Evolutionary conservation across 2,888 invertebrate genomes (phyloP).

Genomic region (Clivina fossor): DNA sequence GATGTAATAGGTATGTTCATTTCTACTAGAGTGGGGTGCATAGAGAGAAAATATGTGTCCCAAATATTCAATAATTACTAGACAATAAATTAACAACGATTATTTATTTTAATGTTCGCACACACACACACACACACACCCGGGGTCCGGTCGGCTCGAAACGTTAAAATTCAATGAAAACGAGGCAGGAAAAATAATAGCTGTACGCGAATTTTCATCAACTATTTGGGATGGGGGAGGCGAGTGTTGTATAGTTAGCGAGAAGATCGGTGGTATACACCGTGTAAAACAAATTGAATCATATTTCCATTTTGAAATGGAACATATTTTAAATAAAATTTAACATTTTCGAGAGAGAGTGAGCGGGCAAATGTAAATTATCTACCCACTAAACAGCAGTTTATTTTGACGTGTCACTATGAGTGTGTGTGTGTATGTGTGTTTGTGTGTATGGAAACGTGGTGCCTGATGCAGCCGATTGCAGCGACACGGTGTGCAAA

Average conservation of each 20-base stretch:
- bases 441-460: too few relatives aligned
- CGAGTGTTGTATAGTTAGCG: neutral
- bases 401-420: too few relatives aligned
- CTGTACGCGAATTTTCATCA: constrained; percentile 10
- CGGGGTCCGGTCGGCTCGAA: constrained; percentile 8
- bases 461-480: too few relatives aligned
- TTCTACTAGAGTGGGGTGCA: too few relatives aligned
- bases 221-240: too few relatives aligned
- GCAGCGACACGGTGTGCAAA: too few relatives aligned
- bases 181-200: constrained; percentile 32
- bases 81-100: constrained; percentile 30
- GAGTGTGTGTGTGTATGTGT: too few relatives aligned
- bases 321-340: constrained; percentile 35
- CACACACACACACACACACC: neutral
- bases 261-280: neutral
- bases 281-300: constrained; percentile 35
- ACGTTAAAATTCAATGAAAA: constrained; percentile 31
- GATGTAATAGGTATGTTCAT: too few relatives aligned
- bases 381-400: too few relatives aligned
- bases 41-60: too few relatives aligned
- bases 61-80: constrained; percentile 29
- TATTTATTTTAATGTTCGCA: constrained; percentile 29
- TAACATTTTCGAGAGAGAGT: too few relatives aligned
- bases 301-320: constrained; percentile 34
- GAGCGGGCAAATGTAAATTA: too few relatives aligned